phyloP scores from a whole-genome alignment of 2,888 invertebrate species.

The Eupithecia subumbrata region DNA sequence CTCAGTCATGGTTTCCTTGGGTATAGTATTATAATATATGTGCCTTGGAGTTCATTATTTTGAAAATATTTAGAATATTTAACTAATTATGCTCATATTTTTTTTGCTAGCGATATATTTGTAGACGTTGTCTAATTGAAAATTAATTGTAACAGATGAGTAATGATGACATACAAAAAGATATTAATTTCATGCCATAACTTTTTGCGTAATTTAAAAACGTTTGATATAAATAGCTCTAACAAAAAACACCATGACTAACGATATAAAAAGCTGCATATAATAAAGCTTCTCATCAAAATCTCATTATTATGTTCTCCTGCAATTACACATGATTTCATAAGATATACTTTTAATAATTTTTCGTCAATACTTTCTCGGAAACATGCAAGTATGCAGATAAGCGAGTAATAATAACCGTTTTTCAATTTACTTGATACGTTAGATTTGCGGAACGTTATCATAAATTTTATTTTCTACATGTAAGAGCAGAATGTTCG shows the following conservation, averaged over 20 bases:
- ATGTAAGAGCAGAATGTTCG: no score
- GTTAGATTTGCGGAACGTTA: slow-evolving; percentile 37
- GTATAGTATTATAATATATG: no score
- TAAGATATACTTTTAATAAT: slow-evolving; percentile 32
- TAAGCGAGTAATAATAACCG: slow-evolving; percentile 44
- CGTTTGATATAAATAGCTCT: not conserved
- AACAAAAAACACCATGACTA: not conserved
- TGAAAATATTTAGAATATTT: no score
- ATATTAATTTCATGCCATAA: not conserved
- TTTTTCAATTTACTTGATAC: slow-evolving; percentile 72
- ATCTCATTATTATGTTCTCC: slow-evolving; percentile 26
- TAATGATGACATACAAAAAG: not conserved
- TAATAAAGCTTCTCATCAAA: slow-evolving; percentile 28
- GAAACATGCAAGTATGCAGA: slow-evolving; percentile 28
- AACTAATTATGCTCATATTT: no score
- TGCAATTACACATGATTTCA: slow-evolving; percentile 26
- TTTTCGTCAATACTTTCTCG: slow-evolving; percentile 47
- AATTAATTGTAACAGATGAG: slow-evolving; percentile 3
- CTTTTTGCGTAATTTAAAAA: not conserved
- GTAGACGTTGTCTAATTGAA: not conserved
- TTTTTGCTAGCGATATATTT: no score
- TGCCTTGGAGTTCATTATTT: no score
- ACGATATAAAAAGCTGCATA: not conserved
- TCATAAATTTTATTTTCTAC: not conserved
- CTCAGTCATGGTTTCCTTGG: not conserved